A percentile compares a stretch with the other conserved stretches of the same genome.
These are phyloP conservation scores for Hermetia illucens DNA, from an alignment of 1,140 invertebrate genomes.

Conservation along the genomic window DNA sequence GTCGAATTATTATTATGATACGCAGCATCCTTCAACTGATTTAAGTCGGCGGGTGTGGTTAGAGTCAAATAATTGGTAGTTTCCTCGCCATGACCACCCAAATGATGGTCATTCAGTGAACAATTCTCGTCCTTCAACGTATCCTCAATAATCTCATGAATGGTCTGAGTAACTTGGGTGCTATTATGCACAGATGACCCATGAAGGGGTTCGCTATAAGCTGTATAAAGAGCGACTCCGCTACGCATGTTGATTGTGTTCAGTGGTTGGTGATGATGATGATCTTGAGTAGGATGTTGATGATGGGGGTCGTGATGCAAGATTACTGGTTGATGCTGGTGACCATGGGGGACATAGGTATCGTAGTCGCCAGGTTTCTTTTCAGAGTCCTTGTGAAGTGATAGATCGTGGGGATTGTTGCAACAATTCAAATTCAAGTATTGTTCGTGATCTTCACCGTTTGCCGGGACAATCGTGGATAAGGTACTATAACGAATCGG, in stretches of 20 bases:
- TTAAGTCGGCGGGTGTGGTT: slow-evolving; percentile 18
- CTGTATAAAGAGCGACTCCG: slow-evolving; percentile 20
- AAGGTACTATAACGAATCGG: not conserved
- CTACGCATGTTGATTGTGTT: slow-evolving; percentile 23
- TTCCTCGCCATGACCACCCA: slow-evolving; percentile 5
- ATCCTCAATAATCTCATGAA: slow-evolving; percentile 28
- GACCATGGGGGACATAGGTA: slow-evolving; percentile 7
- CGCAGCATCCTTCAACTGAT: slow-evolving; percentile 17
- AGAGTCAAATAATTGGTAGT: slow-evolving; percentile 21
- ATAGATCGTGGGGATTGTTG: slow-evolving; percentile 11
- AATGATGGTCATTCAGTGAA: slow-evolving; percentile 15
- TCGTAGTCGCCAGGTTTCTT: slow-evolving; percentile 12
- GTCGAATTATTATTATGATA: slow-evolving; percentile 21
- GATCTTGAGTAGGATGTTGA: slow-evolving; percentile 1
- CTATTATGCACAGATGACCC: not conserved
- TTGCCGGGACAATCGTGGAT: not conserved
- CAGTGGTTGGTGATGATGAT: slow-evolving; percentile 10
- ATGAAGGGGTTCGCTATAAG: slow-evolving; percentile 12
- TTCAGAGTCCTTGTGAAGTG: slow-evolving; percentile 5
- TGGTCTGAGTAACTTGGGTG: slow-evolving; percentile 2
- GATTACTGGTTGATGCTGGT: slow-evolving; percentile 6
- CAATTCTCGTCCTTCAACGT: slow-evolving; percentile 25
- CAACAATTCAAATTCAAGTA: too few relatives aligned
- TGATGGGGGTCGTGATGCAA: slow-evolving; percentile 3
- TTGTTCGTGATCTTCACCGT: too few relatives aligned